These are phyloP conservation scores for Caenorhabditis uteleia DNA, from an alignment of 2,888 invertebrate species.

Conservation along the genomic window DNA sequence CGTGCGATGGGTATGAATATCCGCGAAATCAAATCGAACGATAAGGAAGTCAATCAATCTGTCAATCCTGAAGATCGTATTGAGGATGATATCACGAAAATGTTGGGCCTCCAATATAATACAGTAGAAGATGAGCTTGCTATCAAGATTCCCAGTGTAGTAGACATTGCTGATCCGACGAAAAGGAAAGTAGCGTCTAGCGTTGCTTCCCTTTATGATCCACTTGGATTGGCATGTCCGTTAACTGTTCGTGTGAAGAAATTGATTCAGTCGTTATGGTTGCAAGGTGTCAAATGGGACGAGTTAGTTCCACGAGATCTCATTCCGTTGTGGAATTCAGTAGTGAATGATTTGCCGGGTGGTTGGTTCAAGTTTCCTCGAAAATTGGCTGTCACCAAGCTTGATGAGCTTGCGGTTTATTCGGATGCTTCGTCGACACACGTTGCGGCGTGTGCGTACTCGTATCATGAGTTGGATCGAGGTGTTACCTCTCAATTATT, in stretches of 20 bases:
- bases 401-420: not conserved
- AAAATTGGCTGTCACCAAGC: not conserved
- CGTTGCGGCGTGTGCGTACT: constrained; percentile 9
- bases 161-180: not conserved
- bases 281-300: not conserved
- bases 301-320: not conserved
- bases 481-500: not conserved
- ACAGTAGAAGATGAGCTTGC: not conserved
- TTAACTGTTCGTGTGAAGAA: constrained; percentile 1
- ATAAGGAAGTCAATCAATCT: not conserved
- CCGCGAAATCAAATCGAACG: not conserved
- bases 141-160: not conserved
- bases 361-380: not conserved
- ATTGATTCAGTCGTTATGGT: not conserved
- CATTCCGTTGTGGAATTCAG: not conserved
- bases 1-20: not conserved
- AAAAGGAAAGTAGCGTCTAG: not conserved
- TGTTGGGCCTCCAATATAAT: constrained; percentile 2
- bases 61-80: not conserved
- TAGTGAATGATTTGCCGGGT: too few species aligned
- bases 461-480: not conserved
- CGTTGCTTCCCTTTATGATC: constrained; percentile 1
- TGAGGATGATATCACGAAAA: not conserved
- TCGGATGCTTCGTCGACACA: constrained; percentile 9
- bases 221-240: not conserved